Evolutionary conservation across 2,797 vertebrate species (phyloP).

Genomic region (Zenarchopterus dispar): DNA sequence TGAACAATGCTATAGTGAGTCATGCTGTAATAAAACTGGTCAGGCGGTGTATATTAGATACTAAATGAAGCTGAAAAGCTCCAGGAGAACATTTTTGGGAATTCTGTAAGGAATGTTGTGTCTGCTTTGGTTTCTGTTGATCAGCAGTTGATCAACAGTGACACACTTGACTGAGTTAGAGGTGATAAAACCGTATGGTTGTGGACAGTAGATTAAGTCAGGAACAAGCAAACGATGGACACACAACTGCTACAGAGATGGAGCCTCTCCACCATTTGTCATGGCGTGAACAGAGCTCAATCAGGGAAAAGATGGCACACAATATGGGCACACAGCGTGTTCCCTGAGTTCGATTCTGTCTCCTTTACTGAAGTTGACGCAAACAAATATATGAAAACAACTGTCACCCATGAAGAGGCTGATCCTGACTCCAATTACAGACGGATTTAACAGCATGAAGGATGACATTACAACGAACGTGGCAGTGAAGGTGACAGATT

Average conservation of each 20-base stretch:
- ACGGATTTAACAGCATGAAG: slow-evolving; percentile 1
- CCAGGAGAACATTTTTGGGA: not conserved
- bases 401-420: not conserved
- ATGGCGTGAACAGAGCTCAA: slow-evolving; percentile 9
- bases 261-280: not conserved
- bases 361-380: slow-evolving; percentile 30
- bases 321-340: slow-evolving; percentile 28
- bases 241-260: slow-evolving; percentile 23
- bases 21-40: too few species aligned
- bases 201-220: slow-evolving; percentile 2
- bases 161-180: not conserved
- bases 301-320: slow-evolving; percentile 29
- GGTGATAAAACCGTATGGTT: slow-evolving; percentile 3
- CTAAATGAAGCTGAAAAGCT: too few species aligned
- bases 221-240: slow-evolving; percentile 21
- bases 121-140: not conserved
- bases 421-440: slow-evolving; percentile 3
- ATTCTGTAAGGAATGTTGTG: not conserved
- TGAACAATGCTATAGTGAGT: too few species aligned
- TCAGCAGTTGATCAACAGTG: too few species aligned
- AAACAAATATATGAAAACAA: slow-evolving; percentile 12
- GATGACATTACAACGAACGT: slow-evolving; percentile 7
- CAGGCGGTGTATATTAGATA: too few species aligned
- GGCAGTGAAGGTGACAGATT: slow-evolving; percentile 8
- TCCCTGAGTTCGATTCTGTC: slow-evolving; percentile 11